These are phyloP conservation scores for Antennarius striatus DNA, from an alignment of 2,113 vertebrate genomes.

Conservation along the genomic window DNA sequence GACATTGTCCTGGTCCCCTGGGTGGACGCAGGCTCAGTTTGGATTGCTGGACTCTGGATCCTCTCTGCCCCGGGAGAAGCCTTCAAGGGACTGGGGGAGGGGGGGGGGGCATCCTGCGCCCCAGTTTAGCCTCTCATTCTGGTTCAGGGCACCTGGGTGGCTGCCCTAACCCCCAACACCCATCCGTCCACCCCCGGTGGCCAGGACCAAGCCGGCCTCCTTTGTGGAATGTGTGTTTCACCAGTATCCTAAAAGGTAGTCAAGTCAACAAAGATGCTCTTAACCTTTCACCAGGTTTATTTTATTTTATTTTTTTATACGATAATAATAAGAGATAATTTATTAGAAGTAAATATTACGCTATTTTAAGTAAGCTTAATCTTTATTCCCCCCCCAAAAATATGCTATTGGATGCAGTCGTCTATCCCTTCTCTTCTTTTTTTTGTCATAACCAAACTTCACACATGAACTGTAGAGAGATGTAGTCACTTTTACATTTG, in stretches of 20 bases:
- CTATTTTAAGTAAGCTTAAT: neutral
- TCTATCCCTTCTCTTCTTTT: too few species aligned
- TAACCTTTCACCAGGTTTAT: slow-evolving; percentile 8
- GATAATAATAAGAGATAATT: slow-evolving; percentile 13
- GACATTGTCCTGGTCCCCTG: slow-evolving; percentile 62
- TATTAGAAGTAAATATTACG: slow-evolving; percentile 34
- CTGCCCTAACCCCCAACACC: slow-evolving; percentile 32
- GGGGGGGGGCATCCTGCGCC: slow-evolving; percentile 44
- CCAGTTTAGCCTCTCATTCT: slow-evolving; percentile 68
- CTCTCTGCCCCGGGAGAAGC: slow-evolving; percentile 43
- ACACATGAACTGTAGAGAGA: too few species aligned
- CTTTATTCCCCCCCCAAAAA: too few species aligned
- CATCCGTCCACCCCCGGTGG: neutral
- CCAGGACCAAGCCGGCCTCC: slow-evolving; percentile 2
- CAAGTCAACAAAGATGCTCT: slow-evolving; percentile 7
- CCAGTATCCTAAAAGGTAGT: slow-evolving; percentile 43
- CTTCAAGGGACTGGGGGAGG: slow-evolving; percentile 33
- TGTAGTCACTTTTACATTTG: too few species aligned
- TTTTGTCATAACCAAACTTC: too few species aligned
- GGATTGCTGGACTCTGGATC: slow-evolving; percentile 46
- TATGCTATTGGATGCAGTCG: too few species aligned
- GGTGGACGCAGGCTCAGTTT: slow-evolving; percentile 41
- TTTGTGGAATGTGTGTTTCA: slow-evolving; percentile 23
- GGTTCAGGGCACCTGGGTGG: slow-evolving; percentile 68
- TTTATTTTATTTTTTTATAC: neutral